Base-by-base conservation (phyloP, 2,797 vertebrate genomes). In the Gymnoscopelus microlampas region DNA sequence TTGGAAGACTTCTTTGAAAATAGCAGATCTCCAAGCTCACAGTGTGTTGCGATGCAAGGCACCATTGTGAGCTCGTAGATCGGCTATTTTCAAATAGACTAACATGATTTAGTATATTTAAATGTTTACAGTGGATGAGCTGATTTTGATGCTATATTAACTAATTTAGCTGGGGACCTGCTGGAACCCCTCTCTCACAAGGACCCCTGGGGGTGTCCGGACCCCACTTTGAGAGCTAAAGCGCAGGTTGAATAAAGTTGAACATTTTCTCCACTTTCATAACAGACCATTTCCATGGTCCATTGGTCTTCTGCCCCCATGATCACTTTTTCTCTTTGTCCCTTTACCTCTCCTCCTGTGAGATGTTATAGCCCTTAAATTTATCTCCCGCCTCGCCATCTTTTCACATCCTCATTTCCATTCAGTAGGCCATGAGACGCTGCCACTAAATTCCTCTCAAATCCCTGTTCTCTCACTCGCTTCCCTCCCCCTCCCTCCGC, bases 371-470 rank as follows among this genome's bases (percentile, higher is more conserved):
- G 82, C 78, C 76, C 80, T 81, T 74, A 76, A 73, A 29, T 84
- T 81, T 71, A 65, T 84, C 72, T 79, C 78, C 81, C 80, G 61
- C 79, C 68, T 79, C 62, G 70, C 66, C 77, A 67, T 82, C 77
- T 79, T 78, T 87, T 76, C 77, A 79, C 75, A 78, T 86, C 82
- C 85, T 76, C 70, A 82, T 89, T 85, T 84, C 79, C 79, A 88
- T 90, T 92, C 82, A 85, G 83, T 73, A 83, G 69, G 69, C 74
- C 76, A 79, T 73, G 86, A 85, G 86, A 85, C 82, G 83, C 79
- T 76, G 74, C 83, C 81, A 83, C 85, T 89, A 92, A 92, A 93
- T 92, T 94, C 92, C 87, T 91, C 85, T 79, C 85, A 93, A 93
- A 93, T 93, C 92, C 91, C 74, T 86, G 77, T 79, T 80, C 88